Evolutionary conservation across 2,888 invertebrate species (phyloP).

Genomic region (Cistogaster globosa): DNA sequence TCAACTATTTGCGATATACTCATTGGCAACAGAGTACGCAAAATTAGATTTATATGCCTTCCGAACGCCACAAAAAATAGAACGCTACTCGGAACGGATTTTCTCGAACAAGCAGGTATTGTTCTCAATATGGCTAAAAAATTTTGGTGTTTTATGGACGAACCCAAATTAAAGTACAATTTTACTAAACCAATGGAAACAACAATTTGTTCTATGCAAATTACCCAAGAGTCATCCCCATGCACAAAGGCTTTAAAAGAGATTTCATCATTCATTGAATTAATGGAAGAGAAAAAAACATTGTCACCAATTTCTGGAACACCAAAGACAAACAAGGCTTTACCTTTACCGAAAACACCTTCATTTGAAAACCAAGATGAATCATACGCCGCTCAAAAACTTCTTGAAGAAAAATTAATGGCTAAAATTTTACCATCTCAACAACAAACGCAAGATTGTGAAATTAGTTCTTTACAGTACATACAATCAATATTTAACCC

Average conservation of each 20-base stretch:
- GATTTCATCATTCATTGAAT: too few relatives aligned
- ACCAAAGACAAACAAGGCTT: too few relatives aligned
- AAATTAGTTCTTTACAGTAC: not conserved
- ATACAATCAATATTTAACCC: not conserved
- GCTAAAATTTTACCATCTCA: too few relatives aligned
- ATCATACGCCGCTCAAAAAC: too few relatives aligned
- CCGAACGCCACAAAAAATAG: too few relatives aligned
- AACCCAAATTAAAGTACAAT: conserved; percentile 45
- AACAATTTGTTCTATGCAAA: conserved; percentile 24
- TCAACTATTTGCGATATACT: conserved; percentile 18
- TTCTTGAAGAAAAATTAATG: too few relatives aligned
- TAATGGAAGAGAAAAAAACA: too few relatives aligned
- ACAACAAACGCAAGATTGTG: not conserved
- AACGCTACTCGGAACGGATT: conserved; percentile 39
- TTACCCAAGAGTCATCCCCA: conserved; percentile 25
- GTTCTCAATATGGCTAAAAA: conserved; percentile 44
- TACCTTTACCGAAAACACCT: too few relatives aligned
- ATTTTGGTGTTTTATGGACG: conserved; percentile 39
- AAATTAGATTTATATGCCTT: not conserved
- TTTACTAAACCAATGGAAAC: conserved; percentile 9
- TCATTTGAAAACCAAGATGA: too few relatives aligned
- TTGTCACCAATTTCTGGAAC: too few relatives aligned
- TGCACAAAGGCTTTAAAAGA: not conserved
- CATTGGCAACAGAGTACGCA: conserved; percentile 3
- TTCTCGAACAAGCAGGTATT: conserved; percentile 44